phyloP scores from a whole-genome alignment of 2,797 vertebrate genomes.

The Monodelphis domestica region DNA sequence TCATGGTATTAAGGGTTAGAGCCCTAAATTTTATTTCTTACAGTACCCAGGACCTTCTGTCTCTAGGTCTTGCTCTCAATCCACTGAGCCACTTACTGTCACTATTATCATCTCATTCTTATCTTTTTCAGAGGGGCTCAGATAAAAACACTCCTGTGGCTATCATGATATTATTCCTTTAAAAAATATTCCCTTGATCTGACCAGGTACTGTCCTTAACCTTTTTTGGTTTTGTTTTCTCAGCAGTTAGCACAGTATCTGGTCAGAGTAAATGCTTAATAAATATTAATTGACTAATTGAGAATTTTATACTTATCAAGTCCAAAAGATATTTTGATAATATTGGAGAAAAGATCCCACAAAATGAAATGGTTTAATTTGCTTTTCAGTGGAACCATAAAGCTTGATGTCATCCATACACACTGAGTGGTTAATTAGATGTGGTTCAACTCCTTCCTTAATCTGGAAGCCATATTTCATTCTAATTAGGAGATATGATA shows the following conservation, averaged over 20 bases:
- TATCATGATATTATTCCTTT: neutral
- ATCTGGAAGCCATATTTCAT: neutral
- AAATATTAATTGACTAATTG: neutral
- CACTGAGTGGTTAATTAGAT: neutral
- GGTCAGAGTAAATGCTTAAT: neutral
- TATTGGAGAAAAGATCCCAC: neutral
- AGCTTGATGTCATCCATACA: neutral
- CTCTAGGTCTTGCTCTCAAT: too few relatives aligned
- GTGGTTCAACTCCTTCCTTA: neutral
- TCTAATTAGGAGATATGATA: neutral
- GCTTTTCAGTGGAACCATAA: neutral
- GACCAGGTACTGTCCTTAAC: neutral
- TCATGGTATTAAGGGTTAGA: too few relatives aligned
- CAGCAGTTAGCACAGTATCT: neutral
- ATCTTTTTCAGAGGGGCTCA: neutral
- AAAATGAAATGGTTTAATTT: neutral
- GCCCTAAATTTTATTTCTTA: too few relatives aligned
- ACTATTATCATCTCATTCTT: neutral
- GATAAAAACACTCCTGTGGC: neutral
- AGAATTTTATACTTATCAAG: neutral
- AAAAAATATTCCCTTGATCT: neutral
- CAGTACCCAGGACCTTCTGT: too few relatives aligned
- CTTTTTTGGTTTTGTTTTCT: neutral
- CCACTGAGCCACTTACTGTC: too few relatives aligned
- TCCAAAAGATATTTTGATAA: neutral